Evolutionary conservation across 2,797 vertebrate species (phyloP).

Genomic region (Tragelaphus oryx): DNA sequence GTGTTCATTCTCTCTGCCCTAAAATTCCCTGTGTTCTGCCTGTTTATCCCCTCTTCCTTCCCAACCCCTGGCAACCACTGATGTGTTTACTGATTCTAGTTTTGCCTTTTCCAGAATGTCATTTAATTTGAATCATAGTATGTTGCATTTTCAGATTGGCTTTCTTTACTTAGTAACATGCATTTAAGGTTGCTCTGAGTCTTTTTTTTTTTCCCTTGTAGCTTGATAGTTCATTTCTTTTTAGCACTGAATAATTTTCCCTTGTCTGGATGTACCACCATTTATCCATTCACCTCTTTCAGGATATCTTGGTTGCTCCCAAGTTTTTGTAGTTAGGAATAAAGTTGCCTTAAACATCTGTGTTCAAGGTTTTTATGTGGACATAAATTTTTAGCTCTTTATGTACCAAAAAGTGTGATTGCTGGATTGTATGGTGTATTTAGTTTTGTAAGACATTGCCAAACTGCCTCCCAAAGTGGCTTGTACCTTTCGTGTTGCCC

Average conservation of each 20-base stretch:
- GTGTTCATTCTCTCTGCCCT: neutral
- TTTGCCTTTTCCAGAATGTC: neutral
- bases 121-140: neutral
- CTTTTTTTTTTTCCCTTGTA: neutral
- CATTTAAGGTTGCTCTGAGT: neutral
- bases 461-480: neutral
- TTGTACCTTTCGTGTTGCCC: neutral
- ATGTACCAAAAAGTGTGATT: neutral
- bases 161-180: neutral
- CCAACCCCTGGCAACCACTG: neutral
- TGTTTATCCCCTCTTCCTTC: neutral
- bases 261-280: neutral
- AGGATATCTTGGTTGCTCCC: neutral
- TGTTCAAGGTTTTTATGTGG: neutral
- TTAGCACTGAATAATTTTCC: neutral
- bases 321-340: neutral
- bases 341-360: neutral
- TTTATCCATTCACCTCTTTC: neutral
- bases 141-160: neutral
- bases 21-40: neutral
- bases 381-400: neutral
- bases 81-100: neutral
- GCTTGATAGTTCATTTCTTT: constrained; percentile 4
- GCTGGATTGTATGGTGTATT: neutral
- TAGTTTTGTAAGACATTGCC: neutral